Base-by-base conservation (phyloP, 2,113 vertebrate genomes). In the Clupea harengus region DNA sequence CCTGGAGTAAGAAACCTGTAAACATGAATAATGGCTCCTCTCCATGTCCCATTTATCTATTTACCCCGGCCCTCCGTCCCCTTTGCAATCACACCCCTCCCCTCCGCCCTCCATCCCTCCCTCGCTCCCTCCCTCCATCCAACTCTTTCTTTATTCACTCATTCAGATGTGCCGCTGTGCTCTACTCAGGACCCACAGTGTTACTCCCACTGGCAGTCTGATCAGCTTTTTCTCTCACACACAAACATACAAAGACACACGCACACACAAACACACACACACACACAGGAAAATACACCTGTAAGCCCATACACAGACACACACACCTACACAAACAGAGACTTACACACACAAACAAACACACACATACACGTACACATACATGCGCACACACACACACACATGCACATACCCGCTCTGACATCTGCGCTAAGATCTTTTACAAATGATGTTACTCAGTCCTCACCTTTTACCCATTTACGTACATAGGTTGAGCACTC, bases 21-120 rank as follows among this genome's bases (percentile, higher is more conserved):
- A 91, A 90, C 85, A 87, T 81, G 81, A 92, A 52, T 84, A 86
- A 91, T 89, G 50, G 28, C 80, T 88, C 64, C 32, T 6, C 81
- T 87, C 81, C 18, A 54, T 10, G 84, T 50, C 84, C 75, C 82
- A 80, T 91, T 92, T 85, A 52, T 89, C 87, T 86, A 57, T 88
- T 85, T 85, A 82, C 60, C 85, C 81, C 85, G 13, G 72, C 72
- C 72, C 72, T 44, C 13, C 72, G 32, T 13, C 72, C 72, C 72
- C 72, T 78, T 10, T 39, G 32, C 72, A 78, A 32, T 72, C 72
- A 39, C 64, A 6, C 13, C 25, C 75, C 10, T 45, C 20, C 22
- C 20, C 8, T 32, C 13, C 32, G 72, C 54, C 7, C 4, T 80
- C 32, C 44, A 67, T 44, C 13, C 47, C 52, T 1, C 72, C 86